These are phyloP conservation scores for Panagrolaimus sp. DNA, from an alignment of 1,140 invertebrate genomes.

Conservation along the genomic window DNA sequence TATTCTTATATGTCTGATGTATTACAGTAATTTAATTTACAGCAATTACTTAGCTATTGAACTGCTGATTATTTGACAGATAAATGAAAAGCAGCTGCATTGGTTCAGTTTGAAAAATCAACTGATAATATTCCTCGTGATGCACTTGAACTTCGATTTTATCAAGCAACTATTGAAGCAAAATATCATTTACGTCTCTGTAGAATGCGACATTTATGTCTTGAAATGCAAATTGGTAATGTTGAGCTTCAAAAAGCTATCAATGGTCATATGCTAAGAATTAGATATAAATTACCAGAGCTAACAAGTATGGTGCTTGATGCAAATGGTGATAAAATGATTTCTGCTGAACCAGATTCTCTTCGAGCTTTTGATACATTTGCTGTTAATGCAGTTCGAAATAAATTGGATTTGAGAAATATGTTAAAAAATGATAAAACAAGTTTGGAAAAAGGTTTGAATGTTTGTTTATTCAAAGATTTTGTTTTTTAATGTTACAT, in stretches of 20 bases:
- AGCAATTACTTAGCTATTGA: no score
- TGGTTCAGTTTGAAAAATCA: neutral
- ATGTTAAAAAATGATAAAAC: neutral
- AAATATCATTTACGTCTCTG: neutral
- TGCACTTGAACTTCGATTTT: neutral
- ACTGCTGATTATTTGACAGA: neutral
- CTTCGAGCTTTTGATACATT: no score
- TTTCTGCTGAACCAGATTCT: neutral
- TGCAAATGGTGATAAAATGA: neutral
- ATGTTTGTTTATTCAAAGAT: conserved; percentile 3
- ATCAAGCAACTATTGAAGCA: neutral
- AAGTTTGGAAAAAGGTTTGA: conserved; percentile 2
- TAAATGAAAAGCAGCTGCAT: neutral
- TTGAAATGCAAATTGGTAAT: neutral
- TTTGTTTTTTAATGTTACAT: neutral
- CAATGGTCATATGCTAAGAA: neutral
- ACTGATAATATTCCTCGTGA: neutral
- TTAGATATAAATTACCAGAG: neutral
- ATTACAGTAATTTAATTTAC: no score
- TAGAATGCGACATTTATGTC: neutral
- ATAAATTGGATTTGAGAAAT: neutral
- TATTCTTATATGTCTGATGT: no score
- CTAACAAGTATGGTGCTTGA: neutral
- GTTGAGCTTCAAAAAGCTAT: neutral
- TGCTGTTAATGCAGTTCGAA: neutral